Evolutionary conservation across 2,797 vertebrate species (phyloP), one percentile per base, ranked within the genome.

Genomic region (Ciconia nigra): DNA sequence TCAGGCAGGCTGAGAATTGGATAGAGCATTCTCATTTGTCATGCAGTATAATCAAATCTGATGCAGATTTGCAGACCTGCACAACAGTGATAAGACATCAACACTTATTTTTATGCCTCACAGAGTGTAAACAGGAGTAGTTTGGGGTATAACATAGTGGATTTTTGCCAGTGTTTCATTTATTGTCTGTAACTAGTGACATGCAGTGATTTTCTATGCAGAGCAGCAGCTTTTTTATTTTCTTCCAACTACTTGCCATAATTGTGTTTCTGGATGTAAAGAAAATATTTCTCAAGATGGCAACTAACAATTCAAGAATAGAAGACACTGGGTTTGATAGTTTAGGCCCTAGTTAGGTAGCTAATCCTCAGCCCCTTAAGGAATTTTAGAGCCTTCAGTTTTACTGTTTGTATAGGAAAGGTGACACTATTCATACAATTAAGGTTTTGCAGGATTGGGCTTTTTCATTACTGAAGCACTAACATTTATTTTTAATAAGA

Each of bases 51-150:
- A 84, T 93, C 57, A 95, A 87, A 91, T 83, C 82, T 47, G 79
- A 76, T 95, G 84, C 86, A 92, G 76, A 92, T 87, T 78, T 91
- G 76, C 83, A 96, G 83, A 87, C 69, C 94, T 97, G 95, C 63
- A 57, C 55, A 77, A 31, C 54, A 49, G 54, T 71, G 89, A 94
- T 91, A 94, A 95, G 88, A 74, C 51, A 39, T 69, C 29, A 51
- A 5, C 41, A 6, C 46, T 59, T 70, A 55, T 52, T 69, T 77
- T 83, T 66, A 61, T 83, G 63, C 58, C 70, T 61, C 52, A 46
- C 0, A 65, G 72, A 83, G 20, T 52, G 31, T 59, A 62, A 62
- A 73, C 78, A 79, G 89, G 25, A 79, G 55, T 47, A 80, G 59
- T 80, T 73, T 90, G 62, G 71, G 31, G 24, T 79, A 84, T 44